phyloP scores from a whole-genome alignment of 2,888 invertebrate species.

The Seira musarum region DNA sequence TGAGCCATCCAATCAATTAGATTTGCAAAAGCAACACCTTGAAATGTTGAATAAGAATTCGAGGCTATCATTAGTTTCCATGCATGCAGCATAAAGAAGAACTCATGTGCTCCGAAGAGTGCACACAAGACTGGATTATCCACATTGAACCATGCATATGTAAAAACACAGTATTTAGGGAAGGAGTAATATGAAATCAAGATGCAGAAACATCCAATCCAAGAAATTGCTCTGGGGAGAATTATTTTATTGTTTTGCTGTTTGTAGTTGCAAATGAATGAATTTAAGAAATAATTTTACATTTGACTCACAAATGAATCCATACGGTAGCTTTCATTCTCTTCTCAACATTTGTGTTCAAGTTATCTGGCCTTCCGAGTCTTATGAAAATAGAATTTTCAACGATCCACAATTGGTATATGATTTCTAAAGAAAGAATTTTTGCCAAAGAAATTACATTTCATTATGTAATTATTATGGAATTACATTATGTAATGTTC shows the following conservation, averaged over 20 bases:
- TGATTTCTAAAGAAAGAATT: slow-evolving; percentile 28
- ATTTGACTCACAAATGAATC: slow-evolving; percentile 45
- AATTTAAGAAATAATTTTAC: not conserved
- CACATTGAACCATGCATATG: slow-evolving; percentile 19
- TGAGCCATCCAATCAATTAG: slow-evolving; percentile 25
- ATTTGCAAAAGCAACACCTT: not conserved
- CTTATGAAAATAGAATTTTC: slow-evolving; percentile 28
- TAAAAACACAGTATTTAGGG: slow-evolving; percentile 37
- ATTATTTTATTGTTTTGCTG: too few relatives aligned
- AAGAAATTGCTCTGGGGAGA: slow-evolving; percentile 23
- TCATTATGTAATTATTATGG: not conserved
- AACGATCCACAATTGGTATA: slow-evolving; percentile 30
- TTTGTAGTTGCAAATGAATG: too few relatives aligned
- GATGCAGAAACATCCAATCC: slow-evolving; percentile 23
- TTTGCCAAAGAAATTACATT: not conserved
- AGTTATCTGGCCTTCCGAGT: slow-evolving; percentile 21
- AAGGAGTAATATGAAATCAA: slow-evolving; percentile 34
- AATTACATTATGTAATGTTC: not conserved
- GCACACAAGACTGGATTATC: slow-evolving; percentile 17
- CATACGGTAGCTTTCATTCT: slow-evolving; percentile 23
- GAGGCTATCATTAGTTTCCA: slow-evolving; percentile 26
- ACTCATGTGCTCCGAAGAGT: slow-evolving; percentile 45
- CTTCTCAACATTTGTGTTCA: not conserved
- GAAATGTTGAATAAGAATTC: slow-evolving; percentile 9
- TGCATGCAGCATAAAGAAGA: slow-evolving; percentile 41